phyloP scores from a whole-genome alignment of 2,113 vertebrate genomes.

The Trichechus manatus region DNA sequence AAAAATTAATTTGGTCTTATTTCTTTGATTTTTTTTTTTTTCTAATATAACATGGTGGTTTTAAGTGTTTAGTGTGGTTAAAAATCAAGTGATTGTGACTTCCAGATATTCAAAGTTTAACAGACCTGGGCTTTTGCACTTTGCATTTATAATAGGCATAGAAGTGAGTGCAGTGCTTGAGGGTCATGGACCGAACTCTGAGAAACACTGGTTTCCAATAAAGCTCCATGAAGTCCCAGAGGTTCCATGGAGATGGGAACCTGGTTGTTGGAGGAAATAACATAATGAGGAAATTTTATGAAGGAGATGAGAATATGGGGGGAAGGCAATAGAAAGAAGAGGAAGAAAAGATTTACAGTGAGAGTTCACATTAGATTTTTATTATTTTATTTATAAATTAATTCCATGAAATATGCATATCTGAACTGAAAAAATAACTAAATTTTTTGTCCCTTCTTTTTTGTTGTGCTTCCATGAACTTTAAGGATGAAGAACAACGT shows the following conservation, averaged over 20 bases:
- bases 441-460: neutral
- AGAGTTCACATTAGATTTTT: neutral
- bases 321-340: neutral
- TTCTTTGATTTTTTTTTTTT: neutral
- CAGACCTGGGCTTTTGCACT: neutral
- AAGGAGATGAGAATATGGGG: rapidly evolving
- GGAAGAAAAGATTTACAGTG: neutral
- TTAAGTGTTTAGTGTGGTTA: neutral
- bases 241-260: rapidly evolving
- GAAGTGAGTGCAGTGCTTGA: rapidly evolving
- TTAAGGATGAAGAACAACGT: neutral
- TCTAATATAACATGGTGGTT: neutral
- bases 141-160: neutral
- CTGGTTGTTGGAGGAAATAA: neutral
- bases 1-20: neutral
- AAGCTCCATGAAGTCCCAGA: neutral
- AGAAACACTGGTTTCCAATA: rapidly evolving
- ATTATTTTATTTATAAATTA: neutral
- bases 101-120: neutral
- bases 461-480: neutral
- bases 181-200: rapidly evolving
- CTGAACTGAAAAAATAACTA: neutral
- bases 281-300: neutral
- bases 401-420: neutral
- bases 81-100: neutral